phyloP scores from a whole-genome alignment of 37 sponge, comb jelly and placozoan species.

The Chondrosia reniformis region DNA sequence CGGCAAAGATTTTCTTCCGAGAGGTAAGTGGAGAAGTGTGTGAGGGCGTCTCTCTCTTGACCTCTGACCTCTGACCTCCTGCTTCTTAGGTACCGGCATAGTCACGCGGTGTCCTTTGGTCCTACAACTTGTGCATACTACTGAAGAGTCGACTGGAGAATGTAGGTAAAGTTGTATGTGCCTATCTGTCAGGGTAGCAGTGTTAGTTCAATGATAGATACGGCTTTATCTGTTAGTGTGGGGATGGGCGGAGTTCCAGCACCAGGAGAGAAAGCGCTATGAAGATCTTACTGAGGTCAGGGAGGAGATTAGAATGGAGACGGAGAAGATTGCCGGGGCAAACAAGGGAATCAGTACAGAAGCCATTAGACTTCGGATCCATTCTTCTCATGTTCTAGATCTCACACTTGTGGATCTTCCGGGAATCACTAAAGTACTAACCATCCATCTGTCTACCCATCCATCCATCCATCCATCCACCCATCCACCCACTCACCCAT shows the following conservation, averaged over 20 bases:
- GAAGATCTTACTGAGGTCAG: slow-evolving; percentile 63
- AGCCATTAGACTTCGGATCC: slow-evolving; percentile 87
- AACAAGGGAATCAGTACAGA: slow-evolving; percentile 85
- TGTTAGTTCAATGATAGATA: too few species aligned
- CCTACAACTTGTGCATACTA: slow-evolving; percentile 90
- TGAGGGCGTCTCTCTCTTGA: neutral
- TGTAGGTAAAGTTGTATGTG: neutral
- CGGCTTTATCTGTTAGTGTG: slow-evolving; percentile 44
- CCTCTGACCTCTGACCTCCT: neutral
- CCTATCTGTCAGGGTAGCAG: too few species aligned
- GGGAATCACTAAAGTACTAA: slow-evolving; percentile 79
- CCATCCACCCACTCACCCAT: too few species aligned
- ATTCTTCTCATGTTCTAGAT: slow-evolving; percentile 91
- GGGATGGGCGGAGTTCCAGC: slow-evolving; percentile 93
- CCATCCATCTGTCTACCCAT: neutral
- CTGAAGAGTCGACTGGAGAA: slow-evolving; percentile 39
- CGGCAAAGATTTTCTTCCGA: slow-evolving; percentile 92
- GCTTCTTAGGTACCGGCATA: slow-evolving; percentile 78
- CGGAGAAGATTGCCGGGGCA: slow-evolving; percentile 69
- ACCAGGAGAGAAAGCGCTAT: slow-evolving; percentile 60
- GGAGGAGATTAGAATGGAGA: slow-evolving; percentile 69
- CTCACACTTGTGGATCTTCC: slow-evolving; percentile 95
- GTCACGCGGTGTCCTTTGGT: slow-evolving; percentile 94
- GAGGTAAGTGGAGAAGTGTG: slow-evolving; percentile 35
- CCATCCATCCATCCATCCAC: too few species aligned